Conservation (phyloP, 2,888 invertebrate species). For the Branchipolynoe longqiensis region DNA sequence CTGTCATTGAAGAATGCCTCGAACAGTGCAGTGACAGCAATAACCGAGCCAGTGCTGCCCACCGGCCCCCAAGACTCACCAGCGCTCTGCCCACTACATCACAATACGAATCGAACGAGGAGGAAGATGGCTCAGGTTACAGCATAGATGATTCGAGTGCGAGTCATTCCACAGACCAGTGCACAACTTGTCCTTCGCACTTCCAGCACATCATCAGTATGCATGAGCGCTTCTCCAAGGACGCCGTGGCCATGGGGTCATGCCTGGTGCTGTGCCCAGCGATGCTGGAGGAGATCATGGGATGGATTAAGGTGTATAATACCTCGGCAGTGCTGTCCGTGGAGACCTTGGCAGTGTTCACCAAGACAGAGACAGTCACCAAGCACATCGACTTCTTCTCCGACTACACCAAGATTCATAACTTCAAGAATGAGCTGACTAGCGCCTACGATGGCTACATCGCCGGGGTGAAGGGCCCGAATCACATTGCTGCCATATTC, state of each 20-base stretch:
- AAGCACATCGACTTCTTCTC: neutral
- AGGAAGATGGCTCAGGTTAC: too few relatives aligned
- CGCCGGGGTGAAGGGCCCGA: neutral
- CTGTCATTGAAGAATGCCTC: neutral
- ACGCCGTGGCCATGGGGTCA: neutral
- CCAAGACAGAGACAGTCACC: neutral
- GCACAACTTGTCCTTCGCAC: too few relatives aligned
- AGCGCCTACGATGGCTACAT: neutral
- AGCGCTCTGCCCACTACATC: too few relatives aligned
- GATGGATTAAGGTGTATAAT: neutral
- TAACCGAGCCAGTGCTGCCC: too few relatives aligned
- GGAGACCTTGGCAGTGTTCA: neutral
- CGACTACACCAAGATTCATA: neutral
- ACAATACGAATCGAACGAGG: too few relatives aligned
- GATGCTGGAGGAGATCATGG: neutral
- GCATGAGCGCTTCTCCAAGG: too few relatives aligned
- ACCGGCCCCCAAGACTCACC: too few relatives aligned
- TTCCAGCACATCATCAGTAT: too few relatives aligned
- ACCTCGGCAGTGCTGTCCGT: neutral
- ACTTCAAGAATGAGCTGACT: neutral
- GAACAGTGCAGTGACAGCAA: neutral
- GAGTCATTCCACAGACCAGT: too few relatives aligned
- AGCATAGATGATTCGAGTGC: too few relatives aligned
- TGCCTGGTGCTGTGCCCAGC: neutral
- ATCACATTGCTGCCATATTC: slow-evolving; percentile 1